Percentiles rank a stretch among this genome's conserved stretches.
Conservation (phyloP, 64 coral and sea anemone species). For the Montipora sp. region DNA sequence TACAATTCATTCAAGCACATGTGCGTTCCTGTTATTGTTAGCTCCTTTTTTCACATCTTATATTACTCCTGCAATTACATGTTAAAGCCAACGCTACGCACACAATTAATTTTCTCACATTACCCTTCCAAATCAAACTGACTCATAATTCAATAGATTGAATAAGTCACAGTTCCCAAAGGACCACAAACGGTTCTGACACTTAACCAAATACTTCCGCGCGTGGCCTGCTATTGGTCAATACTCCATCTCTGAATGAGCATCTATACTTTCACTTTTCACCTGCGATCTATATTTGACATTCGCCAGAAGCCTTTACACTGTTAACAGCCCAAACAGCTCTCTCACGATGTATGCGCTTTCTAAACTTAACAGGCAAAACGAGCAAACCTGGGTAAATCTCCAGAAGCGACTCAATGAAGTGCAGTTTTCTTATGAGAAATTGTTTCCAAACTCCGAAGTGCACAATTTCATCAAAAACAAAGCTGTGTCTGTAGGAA, state of each 20-base stretch:
- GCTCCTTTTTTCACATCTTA: slow-evolving; percentile 32
- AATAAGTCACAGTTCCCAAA: slow-evolving; percentile 10
- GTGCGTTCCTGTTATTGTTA: neutral
- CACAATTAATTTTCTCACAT: slow-evolving; percentile 52
- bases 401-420: slow-evolving; percentile 6
- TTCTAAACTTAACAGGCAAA: slow-evolving; percentile 8
- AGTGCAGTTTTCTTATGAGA: slow-evolving; percentile 7
- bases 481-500: slow-evolving; percentile 17
- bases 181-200: neutral
- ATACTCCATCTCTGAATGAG: slow-evolving; percentile 8
- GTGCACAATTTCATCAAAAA: slow-evolving; percentile 4
- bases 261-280: slow-evolving; percentile 12
- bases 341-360: neutral
- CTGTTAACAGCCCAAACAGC: neutral
- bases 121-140: slow-evolving; percentile 31
- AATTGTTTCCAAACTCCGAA: neutral
- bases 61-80: slow-evolving; percentile 45
- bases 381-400: slow-evolving; percentile 10
- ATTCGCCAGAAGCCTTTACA: slow-evolving; percentile 1
- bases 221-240: slow-evolving; percentile 9
- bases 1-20: neutral
- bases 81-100: slow-evolving; percentile 27
- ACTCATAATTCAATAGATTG: slow-evolving; percentile 52
- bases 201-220: neutral
- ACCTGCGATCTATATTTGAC: neutral